Evolutionary conservation across 2,797 vertebrate species (phyloP), one percentile per base, ranked within the genome.

Genomic region (Ateles fusciceps): DNA sequence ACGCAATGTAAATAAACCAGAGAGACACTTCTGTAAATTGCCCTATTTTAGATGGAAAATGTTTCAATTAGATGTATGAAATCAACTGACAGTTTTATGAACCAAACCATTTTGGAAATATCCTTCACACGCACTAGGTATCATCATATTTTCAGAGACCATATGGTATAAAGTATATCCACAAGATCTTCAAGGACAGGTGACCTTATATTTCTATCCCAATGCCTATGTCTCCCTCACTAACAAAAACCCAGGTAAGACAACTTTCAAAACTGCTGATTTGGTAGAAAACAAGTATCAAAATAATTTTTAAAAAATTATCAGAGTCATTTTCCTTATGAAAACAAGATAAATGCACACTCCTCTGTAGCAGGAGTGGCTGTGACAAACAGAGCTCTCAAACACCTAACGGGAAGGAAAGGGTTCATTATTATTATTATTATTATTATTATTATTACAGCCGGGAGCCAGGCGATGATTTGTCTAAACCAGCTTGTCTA

Each of bases 1-100:
- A 96, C 71, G 64, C 36, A 76, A 68, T 90, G 86, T 97, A 98
- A 98, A 98, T 98, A 98, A 98, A 89, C 50, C 90, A 97, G n/a
- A 96, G 44, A 97, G 48, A 94, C 17, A 95, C 50, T 97, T 98
- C 95, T 39, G 97, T 97, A 92, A 98, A 98, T 39, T 86, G 89
- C 4, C 83, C 79, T 97, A 50, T 59, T 87, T 98, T 96, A 59
- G 96, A 95, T 55, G 30, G 30, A 98, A 61, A 97, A 88, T 7
- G 33, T 95, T 95, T 94, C 72, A 95, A 80, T 96, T 98, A 94
- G 91, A 98, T 76, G 79, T 55, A 33, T 42, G 94, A 97, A 95
- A 92, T 89, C 83, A 87, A 57, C 33, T 97, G 98, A 97, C 83
- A 96, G 86, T 97, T 98, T 97, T 94, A 97, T 75, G 94, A 95